Conservation (phyloP, 1,140 invertebrate species). For the Heliothis subflexa region DNA sequence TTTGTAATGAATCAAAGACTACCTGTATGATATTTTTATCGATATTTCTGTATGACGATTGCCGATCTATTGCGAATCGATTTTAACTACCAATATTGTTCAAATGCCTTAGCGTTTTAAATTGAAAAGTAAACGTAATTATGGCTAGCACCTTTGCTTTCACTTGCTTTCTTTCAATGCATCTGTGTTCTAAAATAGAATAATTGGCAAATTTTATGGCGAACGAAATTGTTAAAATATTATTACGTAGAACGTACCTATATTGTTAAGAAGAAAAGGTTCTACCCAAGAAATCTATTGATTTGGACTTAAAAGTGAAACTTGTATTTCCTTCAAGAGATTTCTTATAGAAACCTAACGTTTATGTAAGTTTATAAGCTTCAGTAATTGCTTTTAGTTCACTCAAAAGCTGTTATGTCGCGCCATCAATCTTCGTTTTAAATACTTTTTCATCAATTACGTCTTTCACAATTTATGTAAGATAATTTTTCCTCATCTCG, state of each 20-base stretch:
- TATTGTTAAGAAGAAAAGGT: too few species aligned
- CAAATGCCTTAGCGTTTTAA: conserved; percentile 26
- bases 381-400: background rate
- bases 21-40: conserved; percentile 16
- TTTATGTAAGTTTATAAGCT: background rate
- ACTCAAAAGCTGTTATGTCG: background rate
- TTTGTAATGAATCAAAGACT: conserved; percentile 4
- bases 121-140: conserved; percentile 28
- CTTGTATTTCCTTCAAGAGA: too few species aligned
- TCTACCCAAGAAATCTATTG: too few species aligned
- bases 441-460: conserved; percentile 18
- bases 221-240: background rate
- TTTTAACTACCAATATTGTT: conserved; percentile 44
- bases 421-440: background rate
- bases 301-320: too few species aligned
- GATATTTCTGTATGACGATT: conserved; percentile 37
- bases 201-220: conserved; percentile 2
- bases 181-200: background rate
- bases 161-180: conserved; percentile 56
- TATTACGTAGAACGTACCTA: too few species aligned
- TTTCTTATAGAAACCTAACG: background rate
- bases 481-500: conserved; percentile 3
- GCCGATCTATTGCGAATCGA: conserved; percentile 48
- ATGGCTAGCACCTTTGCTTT: conserved; percentile 46
- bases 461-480: conserved; percentile 25